Percentiles rank a stretch among this genome's conserved stretches.
phyloP scores from a whole-genome alignment of 2,797 vertebrate species.

The Gallirallus australis region DNA sequence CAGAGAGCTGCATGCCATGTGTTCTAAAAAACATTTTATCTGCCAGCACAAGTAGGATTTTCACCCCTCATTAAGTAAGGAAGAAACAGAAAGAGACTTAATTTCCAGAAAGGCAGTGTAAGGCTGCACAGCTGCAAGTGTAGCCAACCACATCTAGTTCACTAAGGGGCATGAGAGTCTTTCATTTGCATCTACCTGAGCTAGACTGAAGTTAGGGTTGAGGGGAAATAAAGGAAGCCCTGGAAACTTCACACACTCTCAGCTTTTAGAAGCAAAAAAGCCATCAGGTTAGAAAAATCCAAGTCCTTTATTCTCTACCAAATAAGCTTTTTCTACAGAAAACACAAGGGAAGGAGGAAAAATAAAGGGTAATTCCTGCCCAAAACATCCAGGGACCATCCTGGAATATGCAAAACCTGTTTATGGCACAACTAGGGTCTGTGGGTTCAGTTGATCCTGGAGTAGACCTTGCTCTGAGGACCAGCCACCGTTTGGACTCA shows the following conservation, averaged over 20 bases:
- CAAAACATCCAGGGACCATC: background rate
- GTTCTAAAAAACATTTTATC: background rate
- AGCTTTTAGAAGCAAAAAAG: background rate
- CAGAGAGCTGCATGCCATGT: background rate
- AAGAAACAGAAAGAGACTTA: background rate
- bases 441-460: background rate
- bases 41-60: slow-evolving; percentile 5
- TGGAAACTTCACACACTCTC: background rate
- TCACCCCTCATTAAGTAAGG: slow-evolving; percentile 18
- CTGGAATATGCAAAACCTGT: background rate
- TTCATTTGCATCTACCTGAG: slow-evolving; percentile 11
- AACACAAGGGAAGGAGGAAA: background rate
- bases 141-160: background rate
- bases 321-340: background rate
- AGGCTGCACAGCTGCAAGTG: background rate
- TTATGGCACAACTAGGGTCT: accelerated
- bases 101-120: slow-evolving; percentile 4
- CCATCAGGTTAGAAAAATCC: background rate
- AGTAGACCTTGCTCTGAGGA: background rate
- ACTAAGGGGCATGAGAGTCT: background rate
- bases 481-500: accelerated
- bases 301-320: background rate
- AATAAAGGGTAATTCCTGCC: background rate
- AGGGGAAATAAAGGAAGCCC: no score
- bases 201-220: slow-evolving; percentile 1